Base-by-base conservation (phyloP, 2,888 invertebrate species). In the Dryobota labecula region DNA sequence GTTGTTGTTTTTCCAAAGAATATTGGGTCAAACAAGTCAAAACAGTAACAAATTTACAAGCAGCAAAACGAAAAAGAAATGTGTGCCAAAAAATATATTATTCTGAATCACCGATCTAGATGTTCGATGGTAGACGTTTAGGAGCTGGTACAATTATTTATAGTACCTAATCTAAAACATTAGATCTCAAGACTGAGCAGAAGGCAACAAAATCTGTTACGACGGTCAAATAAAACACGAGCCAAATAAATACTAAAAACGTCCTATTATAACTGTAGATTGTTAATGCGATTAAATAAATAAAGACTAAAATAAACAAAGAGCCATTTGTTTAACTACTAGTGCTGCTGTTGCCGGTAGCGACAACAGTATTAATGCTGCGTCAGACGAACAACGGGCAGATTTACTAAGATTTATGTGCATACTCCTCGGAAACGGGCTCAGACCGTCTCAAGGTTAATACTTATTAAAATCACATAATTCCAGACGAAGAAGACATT, bases 351-450 rank as follows among this genome's bases (percentile, higher is more conserved):
- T 85, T 80, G 83, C 82, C 82, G 79, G 77, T 84, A 78, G 84
- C 84, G 87, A 89, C 86, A 88, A 85, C 78, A 80, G 77, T 82
- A 83, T 82, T 81, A 87, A 84, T 80, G 81, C 70, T 73, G 70
- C 79, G 82, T 86, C 84, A 86, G 84, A 87, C 73, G 80, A 88
- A 86, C 87, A 89, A 87, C 86, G 84, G 88, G 83, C 87, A 88
- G 90, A 90, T 91, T 92, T 89, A 90, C 84, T 77, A 88, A 93
- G 92, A 94, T 93, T 92, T 92, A 93, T 93, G 89, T 86, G 85
- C 86, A 81, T 88, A 85, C 88, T 91, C 89, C 87, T 86, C 80
- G 86, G 87, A 91, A 89, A 84, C 78, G 85, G 76, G 85, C 86
- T 88, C 84, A 84, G 84, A 84, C 79, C 83, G 90, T 90, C 90